Evolutionary conservation across 2,113 vertebrate genomes (phyloP).

Genomic region (Hymenochirus boettgeri): DNA sequence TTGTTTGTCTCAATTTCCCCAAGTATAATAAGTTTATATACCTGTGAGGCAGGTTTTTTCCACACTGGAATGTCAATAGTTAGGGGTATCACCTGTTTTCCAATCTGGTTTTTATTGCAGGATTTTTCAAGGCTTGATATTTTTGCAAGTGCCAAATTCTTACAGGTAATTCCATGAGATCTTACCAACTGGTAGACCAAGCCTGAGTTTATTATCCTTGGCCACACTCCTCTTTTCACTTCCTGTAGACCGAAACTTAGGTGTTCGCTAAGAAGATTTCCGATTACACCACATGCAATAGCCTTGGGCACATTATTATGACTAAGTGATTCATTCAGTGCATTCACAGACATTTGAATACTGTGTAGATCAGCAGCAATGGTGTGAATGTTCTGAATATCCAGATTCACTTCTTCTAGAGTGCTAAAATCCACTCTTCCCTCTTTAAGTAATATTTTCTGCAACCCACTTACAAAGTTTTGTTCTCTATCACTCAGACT

Average conservation of each 20-base stretch:
- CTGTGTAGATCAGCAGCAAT: not conserved
- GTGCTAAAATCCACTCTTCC: slow-evolving; percentile 2
- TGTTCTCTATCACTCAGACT: not conserved
- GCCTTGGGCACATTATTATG: not conserved
- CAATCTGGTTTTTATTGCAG: not conserved
- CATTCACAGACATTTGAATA: slow-evolving; percentile 1
- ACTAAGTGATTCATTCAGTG: not conserved
- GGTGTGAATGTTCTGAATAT: not conserved
- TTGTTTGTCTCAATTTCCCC: not conserved
- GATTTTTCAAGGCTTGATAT: not conserved
- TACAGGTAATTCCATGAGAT: no score
- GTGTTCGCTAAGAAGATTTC: not conserved
- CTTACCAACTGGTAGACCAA: not conserved
- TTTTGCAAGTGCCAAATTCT: not conserved
- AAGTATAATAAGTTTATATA: not conserved
- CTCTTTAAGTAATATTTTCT: slow-evolving; percentile 5
- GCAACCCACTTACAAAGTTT: not conserved
- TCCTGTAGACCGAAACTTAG: not conserved
- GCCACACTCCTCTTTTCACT: not conserved
- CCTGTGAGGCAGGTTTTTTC: not conserved
- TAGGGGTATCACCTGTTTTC: not conserved
- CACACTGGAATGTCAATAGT: no score
- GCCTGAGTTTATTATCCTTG: not conserved
- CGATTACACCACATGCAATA: not conserved
- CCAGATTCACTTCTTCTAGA: not conserved